Evolutionary conservation across 1,140 invertebrate species (phyloP).

Genomic region (Eriocheir sinensis): DNA sequence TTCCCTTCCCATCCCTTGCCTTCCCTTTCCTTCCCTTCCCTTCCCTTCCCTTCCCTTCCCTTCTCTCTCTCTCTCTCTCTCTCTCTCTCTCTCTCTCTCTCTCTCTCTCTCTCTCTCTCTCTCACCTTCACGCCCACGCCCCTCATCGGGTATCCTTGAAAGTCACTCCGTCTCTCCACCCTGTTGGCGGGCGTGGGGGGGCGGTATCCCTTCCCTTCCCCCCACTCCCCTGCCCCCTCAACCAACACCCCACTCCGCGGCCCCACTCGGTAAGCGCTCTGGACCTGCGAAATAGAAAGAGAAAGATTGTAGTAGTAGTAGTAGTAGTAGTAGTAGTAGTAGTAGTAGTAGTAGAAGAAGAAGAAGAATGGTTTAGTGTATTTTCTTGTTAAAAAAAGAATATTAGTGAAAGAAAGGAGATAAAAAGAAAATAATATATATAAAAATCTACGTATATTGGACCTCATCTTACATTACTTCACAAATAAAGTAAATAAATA

Average conservation of each 20-base stretch:
- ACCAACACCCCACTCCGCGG: conserved; percentile 31
- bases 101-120: background rate
- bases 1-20: background rate
- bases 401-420: too few relatives aligned
- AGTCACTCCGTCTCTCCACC: conserved; percentile 40
- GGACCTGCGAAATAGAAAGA: background rate
- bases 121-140: conserved; percentile 56
- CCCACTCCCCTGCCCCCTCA: conserved; percentile 8
- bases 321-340: too few relatives aligned
- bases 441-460: too few relatives aligned
- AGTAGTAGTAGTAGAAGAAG: too few relatives aligned
- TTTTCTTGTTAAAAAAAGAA: too few relatives aligned
- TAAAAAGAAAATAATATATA: too few relatives aligned
- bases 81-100: conserved; percentile 32
- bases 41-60: background rate
- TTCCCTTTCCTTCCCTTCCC: conserved; percentile 14
- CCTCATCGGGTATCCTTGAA: conserved; percentile 44
- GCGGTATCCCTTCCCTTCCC: background rate
- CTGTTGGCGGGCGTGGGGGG: background rate
- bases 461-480: too few relatives aligned
- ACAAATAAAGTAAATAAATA: too few relatives aligned
- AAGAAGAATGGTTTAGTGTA: too few relatives aligned
- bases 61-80: conserved; percentile 28
- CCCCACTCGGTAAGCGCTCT: conserved; percentile 54
- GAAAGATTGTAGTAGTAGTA: too few relatives aligned